These are phyloP conservation scores for Erythrolamprus reginae DNA, from an alignment of 2,113 vertebrate species.

Conservation along the genomic window DNA sequence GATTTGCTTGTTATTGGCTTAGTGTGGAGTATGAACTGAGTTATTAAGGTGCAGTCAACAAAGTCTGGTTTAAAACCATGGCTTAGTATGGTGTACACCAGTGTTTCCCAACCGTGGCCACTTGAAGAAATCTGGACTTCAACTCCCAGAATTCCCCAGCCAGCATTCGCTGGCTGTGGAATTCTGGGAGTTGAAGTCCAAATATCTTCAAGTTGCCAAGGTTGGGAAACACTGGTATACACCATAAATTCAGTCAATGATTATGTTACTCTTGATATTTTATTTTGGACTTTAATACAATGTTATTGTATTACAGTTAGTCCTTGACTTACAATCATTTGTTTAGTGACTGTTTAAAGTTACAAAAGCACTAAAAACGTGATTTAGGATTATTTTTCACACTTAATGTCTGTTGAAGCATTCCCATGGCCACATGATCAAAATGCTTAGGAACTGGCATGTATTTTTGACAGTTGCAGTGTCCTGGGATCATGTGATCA, in stretches of 20 bases:
- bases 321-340: neutral
- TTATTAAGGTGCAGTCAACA: neutral
- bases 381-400: neutral
- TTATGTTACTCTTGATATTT: neutral
- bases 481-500: neutral
- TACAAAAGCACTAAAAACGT: neutral
- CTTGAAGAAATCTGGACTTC: too few species aligned
- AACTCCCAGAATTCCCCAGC: too few species aligned
- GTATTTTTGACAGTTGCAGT: neutral
- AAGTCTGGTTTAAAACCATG: neutral
- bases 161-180: too few species aligned
- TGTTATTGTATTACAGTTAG: neutral
- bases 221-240: too few species aligned
- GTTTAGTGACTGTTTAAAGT: neutral
- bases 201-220: too few species aligned
- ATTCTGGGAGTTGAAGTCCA: too few species aligned
- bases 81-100: neutral
- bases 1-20: neutral
- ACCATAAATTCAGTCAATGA: neutral
- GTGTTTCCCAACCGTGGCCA: too few species aligned
- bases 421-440: neutral
- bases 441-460: neutral
- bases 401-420: neutral
- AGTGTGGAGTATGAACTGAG: neutral
- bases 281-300: neutral